Base-by-base conservation (phyloP, 2,797 vertebrate species). In the Nannoperca australis region DNA sequence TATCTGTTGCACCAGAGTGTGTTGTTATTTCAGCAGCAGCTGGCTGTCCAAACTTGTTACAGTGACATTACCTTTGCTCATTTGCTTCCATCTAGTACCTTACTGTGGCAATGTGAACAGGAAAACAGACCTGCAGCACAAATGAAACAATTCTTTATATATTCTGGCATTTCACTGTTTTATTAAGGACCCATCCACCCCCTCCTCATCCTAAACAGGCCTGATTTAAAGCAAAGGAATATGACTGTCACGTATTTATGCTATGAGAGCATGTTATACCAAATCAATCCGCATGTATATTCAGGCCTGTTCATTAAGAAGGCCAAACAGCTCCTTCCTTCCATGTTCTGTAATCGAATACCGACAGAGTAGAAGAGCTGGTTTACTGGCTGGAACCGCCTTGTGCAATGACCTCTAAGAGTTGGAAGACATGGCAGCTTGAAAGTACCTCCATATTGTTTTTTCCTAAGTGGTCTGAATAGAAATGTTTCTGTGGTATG, bases 21-120 rank as follows among this genome's bases (percentile, higher is more conserved):
- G 50, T 42, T 78, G 78, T 78, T 82, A 68, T 64, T 70, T 75
- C 61, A 81, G 69, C 77, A 77, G 55, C 50, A n/a, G 22, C 45
- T 10, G 30, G n/a, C 44, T 74, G 61, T 76, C 64, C 42, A 65
- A 55, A 72, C 67, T 22, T 68, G 45, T 12, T 54, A 60, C 47
- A 27, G 27, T 40, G 53, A 53, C 36, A 73, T 70, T 13, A 34
- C 44, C 51, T 64, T 54, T 36, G 67, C 51, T 82, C 22, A 20
- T 60, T 45, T 44, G 12, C 18, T 71, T 34, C n/a, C n/a, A 45
- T 44, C 5, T 5, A 42, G 14, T 17, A 45, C 42, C 71, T 58
- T 27, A 22, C 51, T 14, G 24, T 38, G 47, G 32, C 58, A 40
- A 61, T 24, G 32, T 51, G 27, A 69, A 65, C 38, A 50, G 71